Evolutionary conservation across 1,140 invertebrate species (phyloP).

Genomic region (Delia radicum): DNA sequence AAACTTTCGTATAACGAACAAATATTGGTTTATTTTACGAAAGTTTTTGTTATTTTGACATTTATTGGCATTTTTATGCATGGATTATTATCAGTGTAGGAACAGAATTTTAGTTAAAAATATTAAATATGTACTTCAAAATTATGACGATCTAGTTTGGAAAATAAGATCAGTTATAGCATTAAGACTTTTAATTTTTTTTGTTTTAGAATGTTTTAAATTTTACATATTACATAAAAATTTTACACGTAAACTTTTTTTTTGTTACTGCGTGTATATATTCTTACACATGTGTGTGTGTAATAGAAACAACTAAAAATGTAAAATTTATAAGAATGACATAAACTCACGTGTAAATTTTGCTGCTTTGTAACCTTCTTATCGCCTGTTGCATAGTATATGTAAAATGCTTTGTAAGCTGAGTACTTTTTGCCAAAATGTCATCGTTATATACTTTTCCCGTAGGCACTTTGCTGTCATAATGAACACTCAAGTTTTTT

Average conservation of each 20-base stretch:
- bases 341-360: slow-evolving; percentile 45
- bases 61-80: too few species aligned
- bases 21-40: too few species aligned
- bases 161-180: too few species aligned
- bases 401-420: slow-evolving; percentile 45
- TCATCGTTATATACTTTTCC: slow-evolving; percentile 3
- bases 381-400: slow-evolving; percentile 40
- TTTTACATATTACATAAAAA: slow-evolving; percentile 3
- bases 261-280: not conserved
- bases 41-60: too few species aligned
- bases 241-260: not conserved
- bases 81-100: too few species aligned
- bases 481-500: not conserved
- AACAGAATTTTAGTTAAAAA: too few species aligned
- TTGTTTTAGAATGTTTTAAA: not conserved
- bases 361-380: slow-evolving; percentile 42
- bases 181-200: too few species aligned
- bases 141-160: too few species aligned
- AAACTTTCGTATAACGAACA: too few species aligned
- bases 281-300: not conserved
- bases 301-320: too few species aligned
- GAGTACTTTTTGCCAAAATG: slow-evolving; percentile 45
- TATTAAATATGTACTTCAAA: too few species aligned
- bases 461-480: not conserved
- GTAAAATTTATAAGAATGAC: not conserved